phyloP scores from a whole-genome alignment of 2,797 vertebrate genomes.

The Smutsia gigantea region DNA sequence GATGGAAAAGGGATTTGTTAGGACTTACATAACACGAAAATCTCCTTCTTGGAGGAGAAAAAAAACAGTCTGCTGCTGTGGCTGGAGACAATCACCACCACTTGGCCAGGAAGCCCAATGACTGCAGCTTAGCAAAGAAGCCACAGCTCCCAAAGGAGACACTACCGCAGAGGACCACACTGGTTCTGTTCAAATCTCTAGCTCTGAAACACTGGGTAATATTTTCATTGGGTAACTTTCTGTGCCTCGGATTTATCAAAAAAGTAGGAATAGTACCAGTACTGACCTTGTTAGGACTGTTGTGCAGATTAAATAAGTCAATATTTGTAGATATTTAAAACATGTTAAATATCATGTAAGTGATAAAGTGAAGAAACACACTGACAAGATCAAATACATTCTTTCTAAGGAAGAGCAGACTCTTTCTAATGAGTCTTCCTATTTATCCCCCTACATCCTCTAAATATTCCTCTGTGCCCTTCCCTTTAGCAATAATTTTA shows the following conservation, averaged over 20 bases:
- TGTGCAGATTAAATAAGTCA: background rate
- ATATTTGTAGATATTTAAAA: background rate
- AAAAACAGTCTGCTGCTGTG: rapidly evolving
- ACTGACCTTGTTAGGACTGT: background rate
- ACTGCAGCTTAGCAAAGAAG: background rate
- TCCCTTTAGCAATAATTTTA: background rate
- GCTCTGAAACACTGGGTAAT: background rate
- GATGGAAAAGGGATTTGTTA: background rate
- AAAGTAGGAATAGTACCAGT: background rate
- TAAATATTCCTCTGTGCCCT: background rate
- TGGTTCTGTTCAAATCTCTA: background rate
- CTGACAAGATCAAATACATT: background rate
- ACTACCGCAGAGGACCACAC: background rate
- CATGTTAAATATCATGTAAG: background rate
- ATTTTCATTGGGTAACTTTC: background rate
- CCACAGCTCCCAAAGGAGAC: background rate
- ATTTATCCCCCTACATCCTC: background rate
- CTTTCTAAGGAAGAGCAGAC: background rate
- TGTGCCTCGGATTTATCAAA: background rate
- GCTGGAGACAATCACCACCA: background rate
- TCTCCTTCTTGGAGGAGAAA: background rate
- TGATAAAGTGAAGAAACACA: background rate
- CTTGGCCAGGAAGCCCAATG: background rate
- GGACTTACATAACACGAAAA: background rate
- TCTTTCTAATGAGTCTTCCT: background rate